These are phyloP conservation scores for Melanotaenia boesemani DNA, from an alignment of 2,797 vertebrate genomes.

Conservation along the genomic window DNA sequence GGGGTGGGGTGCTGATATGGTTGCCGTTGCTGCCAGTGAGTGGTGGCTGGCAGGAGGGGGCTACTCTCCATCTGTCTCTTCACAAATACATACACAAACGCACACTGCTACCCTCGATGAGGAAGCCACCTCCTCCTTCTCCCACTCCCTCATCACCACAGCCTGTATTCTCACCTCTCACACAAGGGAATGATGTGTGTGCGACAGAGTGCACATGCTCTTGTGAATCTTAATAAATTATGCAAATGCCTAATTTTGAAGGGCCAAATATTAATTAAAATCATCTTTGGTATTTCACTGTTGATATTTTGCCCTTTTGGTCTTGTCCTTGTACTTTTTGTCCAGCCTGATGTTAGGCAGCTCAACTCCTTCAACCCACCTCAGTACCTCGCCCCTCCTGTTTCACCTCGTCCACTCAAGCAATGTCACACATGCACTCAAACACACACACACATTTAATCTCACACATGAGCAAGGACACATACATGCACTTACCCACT, in stretches of 20 bases:
- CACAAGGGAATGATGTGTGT: constrained; percentile 62
- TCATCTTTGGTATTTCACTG: constrained; percentile 49
- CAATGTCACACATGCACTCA: constrained; percentile 46
- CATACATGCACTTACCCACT: constrained; percentile 34
- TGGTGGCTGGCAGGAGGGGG: constrained; percentile 87
- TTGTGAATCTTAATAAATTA: constrained; percentile 92
- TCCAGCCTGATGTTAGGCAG: constrained; percentile 38
- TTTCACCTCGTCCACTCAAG: constrained; percentile 24
- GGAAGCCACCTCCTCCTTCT: constrained; percentile 55
- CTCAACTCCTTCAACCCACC: not conserved
- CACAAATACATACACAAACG: constrained; percentile 63
- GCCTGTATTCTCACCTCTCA: constrained; percentile 83
- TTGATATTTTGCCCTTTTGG: constrained; percentile 36
- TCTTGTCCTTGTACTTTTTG: constrained; percentile 42
- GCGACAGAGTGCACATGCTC: constrained; percentile 54
- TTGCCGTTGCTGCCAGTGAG: constrained; percentile 54
- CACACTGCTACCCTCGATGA: constrained; percentile 40
- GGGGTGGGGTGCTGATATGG: constrained; percentile 71
- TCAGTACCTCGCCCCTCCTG: constrained; percentile 10
- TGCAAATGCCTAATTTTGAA: constrained; percentile 85
- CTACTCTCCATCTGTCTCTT: constrained; percentile 96
- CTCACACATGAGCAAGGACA: constrained; percentile 51
- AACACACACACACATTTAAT: constrained; percentile 42
- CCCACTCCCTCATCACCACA: constrained; percentile 75
- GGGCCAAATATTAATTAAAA: constrained; percentile 69